phyloP scores from a whole-genome alignment of 2,113 vertebrate species.

The Mesitornis unicolor region DNA sequence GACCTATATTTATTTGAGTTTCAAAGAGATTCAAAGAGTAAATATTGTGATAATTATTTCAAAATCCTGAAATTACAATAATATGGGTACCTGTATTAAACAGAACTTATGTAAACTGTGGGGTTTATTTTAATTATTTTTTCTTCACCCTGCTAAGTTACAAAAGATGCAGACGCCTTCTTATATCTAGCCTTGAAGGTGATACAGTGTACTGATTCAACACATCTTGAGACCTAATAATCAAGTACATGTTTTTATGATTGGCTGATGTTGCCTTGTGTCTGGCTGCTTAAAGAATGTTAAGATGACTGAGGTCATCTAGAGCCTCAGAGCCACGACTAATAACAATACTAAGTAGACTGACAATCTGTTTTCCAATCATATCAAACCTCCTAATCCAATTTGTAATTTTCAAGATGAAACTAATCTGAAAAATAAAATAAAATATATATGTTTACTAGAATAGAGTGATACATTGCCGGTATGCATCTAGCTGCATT shows the following conservation, averaged over 20 bases:
- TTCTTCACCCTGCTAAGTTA: neutral
- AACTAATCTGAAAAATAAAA: conserved; percentile 35
- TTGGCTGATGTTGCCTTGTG: conserved; percentile 61
- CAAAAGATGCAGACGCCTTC: neutral
- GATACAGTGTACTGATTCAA: conserved; percentile 65
- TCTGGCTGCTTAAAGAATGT: conserved; percentile 55
- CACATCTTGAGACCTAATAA: conserved; percentile 67
- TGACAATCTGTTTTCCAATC: conserved; percentile 46
- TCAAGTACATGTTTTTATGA: conserved; percentile 67
- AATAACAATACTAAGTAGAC: conserved; percentile 70
- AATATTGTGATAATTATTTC: neutral
- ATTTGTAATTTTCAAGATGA: conserved; percentile 58
- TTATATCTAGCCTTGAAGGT: conserved; percentile 55
- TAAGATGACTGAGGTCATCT: conserved; percentile 67
- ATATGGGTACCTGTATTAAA: neutral
- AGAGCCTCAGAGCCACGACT: conserved; percentile 54
- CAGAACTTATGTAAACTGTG: neutral
- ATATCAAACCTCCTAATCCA: conserved; percentile 49
- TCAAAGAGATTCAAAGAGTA: neutral
- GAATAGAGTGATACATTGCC: neutral
- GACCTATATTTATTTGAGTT: neutral
- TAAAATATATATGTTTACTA: neutral
- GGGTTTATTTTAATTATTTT: neutral
- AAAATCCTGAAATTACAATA: neutral
- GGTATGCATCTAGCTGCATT: neutral